Percentiles rank a stretch among this genome's conserved stretches.
phyloP scores from a whole-genome alignment of 2,113 vertebrate genomes.

The Entosphenus tridentatus region DNA sequence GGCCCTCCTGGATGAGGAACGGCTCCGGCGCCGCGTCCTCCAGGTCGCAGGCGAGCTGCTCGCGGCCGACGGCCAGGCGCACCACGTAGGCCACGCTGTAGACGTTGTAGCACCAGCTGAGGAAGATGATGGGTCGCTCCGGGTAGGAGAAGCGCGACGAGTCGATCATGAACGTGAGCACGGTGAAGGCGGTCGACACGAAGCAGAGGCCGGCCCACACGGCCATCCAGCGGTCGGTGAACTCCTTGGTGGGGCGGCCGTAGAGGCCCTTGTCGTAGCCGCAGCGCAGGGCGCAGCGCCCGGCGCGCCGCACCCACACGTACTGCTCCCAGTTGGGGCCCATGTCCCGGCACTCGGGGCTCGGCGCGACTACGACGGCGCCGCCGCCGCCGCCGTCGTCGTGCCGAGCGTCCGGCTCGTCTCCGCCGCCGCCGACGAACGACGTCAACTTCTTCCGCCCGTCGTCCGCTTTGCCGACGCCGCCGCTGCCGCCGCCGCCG shows the following conservation, averaged over 20 bases:
- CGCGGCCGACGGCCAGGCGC: constrained; percentile 70
- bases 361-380: constrained; percentile 25
- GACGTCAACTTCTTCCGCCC: too few relatives aligned
- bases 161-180: constrained; percentile 84
- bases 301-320: constrained; percentile 74
- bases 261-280: constrained; percentile 83
- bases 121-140: constrained; percentile 84
- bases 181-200: constrained; percentile 80
- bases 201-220: constrained; percentile 93
- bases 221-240: constrained; percentile 95
- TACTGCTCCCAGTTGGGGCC: constrained; percentile 58
- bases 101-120: constrained; percentile 98
- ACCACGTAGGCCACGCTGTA: constrained; percentile 97
- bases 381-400: constrained; percentile 76
- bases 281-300: constrained; percentile 65
- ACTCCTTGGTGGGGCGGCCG: constrained; percentile 59
- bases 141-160: constrained; percentile 92
- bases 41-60: constrained; percentile 93
- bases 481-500: constrained; percentile 20
- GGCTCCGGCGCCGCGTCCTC: constrained; percentile 61
- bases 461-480: too few relatives aligned
- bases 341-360: constrained; percentile 44
- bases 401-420: constrained; percentile 87
- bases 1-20: constrained; percentile 82
- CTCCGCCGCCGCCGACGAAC: constrained; percentile 32